Evolutionary conservation across 2,113 vertebrate species (phyloP).

Genomic region (Dipodomys stephensi): DNA sequence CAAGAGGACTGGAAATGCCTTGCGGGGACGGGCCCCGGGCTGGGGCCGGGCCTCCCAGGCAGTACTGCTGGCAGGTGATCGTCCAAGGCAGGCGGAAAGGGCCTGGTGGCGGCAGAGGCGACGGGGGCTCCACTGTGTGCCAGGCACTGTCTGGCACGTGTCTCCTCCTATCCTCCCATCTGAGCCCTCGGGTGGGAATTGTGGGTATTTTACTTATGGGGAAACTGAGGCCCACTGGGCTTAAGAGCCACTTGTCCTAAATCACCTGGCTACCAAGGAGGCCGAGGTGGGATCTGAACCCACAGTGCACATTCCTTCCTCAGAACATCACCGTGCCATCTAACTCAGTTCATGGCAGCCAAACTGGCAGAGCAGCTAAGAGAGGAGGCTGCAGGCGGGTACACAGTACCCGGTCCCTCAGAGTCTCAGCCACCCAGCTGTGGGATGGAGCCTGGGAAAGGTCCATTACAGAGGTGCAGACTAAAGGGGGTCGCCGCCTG

Average conservation of each 20-base stretch:
- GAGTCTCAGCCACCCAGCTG: not conserved
- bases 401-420: not conserved
- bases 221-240: constrained; percentile 20
- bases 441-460: not conserved
- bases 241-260: not conserved
- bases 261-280: not conserved
- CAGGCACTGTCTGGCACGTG: not conserved
- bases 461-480: not conserved
- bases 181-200: not conserved
- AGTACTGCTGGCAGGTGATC: not conserved
- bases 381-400: not conserved
- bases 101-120: not conserved
- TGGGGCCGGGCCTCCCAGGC: not conserved
- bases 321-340: too few relatives aligned
- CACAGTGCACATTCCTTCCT: not conserved
- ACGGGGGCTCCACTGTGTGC: rapidly evolving
- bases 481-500: not conserved
- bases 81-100: not conserved
- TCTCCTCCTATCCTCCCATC: not conserved
- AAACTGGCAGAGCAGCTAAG: not conserved
- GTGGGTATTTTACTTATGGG: not conserved
- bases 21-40: not conserved
- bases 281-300: not conserved
- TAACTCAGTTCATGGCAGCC: not conserved
- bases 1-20: not conserved